These are phyloP conservation scores for Tolmerus cingulatus DNA, from an alignment of 2,888 invertebrate species.

Conservation along the genomic window DNA sequence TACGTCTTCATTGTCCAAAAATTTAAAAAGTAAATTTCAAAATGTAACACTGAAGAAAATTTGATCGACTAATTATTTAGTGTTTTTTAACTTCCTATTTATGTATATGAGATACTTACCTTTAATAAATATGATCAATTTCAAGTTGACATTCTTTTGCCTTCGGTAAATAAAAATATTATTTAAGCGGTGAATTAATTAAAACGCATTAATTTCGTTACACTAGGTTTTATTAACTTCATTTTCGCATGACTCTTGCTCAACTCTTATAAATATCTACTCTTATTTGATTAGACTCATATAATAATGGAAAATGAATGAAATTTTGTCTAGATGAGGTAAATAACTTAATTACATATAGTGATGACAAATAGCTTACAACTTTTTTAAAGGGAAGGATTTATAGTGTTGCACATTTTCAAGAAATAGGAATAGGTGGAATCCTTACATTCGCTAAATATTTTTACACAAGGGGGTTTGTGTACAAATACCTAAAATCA, in stretches of 20 bases:
- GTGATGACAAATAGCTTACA: not conserved
- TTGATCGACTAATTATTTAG: no score
- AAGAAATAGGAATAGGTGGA: not conserved
- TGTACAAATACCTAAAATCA: not conserved
- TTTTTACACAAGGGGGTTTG: not conserved
- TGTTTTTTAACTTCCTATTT: no score
- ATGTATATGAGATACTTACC: not conserved
- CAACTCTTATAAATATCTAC: not conserved
- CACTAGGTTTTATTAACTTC: not conserved
- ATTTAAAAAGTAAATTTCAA: no score
- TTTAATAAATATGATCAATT: not conserved
- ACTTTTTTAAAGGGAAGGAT: not conserved
- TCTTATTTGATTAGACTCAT: not conserved
- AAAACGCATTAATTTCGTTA: not conserved
- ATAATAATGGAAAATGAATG: not conserved
- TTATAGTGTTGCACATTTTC: not conserved
- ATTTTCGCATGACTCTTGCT: not conserved
- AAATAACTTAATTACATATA: not conserved
- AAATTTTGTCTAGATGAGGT: not conserved
- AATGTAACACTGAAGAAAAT: no score
- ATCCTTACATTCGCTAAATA: not conserved
- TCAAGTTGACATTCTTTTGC: not conserved
- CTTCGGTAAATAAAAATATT: not conserved
- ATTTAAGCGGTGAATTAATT: not conserved
- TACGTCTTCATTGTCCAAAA: no score